Evolutionary conservation across 2,113 vertebrate genomes (phyloP), one percentile per base, ranked within the genome.

Genomic region (Felis catus): DNA sequence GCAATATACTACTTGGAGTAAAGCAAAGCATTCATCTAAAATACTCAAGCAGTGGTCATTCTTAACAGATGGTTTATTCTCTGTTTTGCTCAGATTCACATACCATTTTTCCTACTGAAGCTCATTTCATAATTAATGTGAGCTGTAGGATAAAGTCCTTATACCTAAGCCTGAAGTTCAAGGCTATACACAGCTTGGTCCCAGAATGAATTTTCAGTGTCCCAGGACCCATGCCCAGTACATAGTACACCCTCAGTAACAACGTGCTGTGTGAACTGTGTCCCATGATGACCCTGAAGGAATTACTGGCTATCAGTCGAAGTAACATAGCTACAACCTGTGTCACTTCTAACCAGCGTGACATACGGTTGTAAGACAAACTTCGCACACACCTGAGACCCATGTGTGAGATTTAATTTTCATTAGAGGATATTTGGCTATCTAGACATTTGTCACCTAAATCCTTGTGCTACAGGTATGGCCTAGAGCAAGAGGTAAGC

Each of bases 151-250:
- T 78, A 55, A 87, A 81, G 11, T 86, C 36, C 25, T 45, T 55
- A 84, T 84, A 45, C n/a, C 11, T 36, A 85, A 91, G 7, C 14
- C n/a, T 94, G 4, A 90, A 79, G n/a, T 74, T 90, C 39, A 74
- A 48, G 21, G 23, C 11, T 70, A 14, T 45, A 33, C 41, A 29
- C 19, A 51, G 33, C 25, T 63, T n/a, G 15, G 48, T 25, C 31
- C 25, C 25, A 29, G 31, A 45, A 13, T 65, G 48, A 95, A 81
- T 87, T 53, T 76, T 83, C 39, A 36, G n/a, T 14, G 53, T 63
- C 31, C 21, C 27, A 76, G 76, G 7, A 76, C 1, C 0, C 18
- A 29, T 23, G 14, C 2, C n/a, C 14, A 4, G 76, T n/a, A 78
- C 39, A 83, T 10, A 86, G 18, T 7, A 16, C 71, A 71, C n/a